Evolutionary conservation across 1,140 invertebrate species (phyloP).

Genomic region (Zeugodacus cucurbitae): DNA sequence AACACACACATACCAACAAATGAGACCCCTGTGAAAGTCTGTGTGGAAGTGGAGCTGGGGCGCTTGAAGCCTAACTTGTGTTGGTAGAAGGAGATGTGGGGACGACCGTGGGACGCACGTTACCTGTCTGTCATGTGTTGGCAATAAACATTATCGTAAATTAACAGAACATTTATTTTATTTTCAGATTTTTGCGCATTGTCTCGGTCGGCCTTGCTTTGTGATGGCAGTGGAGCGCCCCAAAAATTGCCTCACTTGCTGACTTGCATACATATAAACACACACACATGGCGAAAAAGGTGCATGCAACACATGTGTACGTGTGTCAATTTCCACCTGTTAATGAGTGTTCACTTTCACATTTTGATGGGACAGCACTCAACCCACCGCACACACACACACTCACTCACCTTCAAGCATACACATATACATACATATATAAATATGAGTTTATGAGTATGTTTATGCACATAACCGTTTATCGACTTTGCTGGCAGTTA

Average conservation of each 20-base stretch:
- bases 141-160: constrained; percentile 45
- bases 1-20: neutral
- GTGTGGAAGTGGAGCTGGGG: neutral
- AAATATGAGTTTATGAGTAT: neutral
- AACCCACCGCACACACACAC: neutral
- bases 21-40: neutral
- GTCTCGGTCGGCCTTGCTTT: neutral
- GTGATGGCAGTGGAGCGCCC: neutral
- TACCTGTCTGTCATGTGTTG: constrained; percentile 41
- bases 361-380: neutral
- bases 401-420: neutral
- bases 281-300: neutral
- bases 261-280: neutral
- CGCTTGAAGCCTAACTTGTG: neutral
- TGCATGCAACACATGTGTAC: neutral
- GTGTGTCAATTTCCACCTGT: constrained; percentile 14
- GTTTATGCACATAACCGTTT: neutral
- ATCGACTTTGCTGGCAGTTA: constrained; percentile 18
- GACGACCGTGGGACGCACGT: neutral
- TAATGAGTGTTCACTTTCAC: constrained; percentile 27
- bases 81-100: neutral
- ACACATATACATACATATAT: neutral
- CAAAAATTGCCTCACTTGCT: constrained; percentile 12
- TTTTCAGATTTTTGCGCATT: constrained; percentile 33
- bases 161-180: constrained; percentile 44